phyloP scores from a whole-genome alignment of 2,888 invertebrate species.

The Callimorpha dominula region DNA sequence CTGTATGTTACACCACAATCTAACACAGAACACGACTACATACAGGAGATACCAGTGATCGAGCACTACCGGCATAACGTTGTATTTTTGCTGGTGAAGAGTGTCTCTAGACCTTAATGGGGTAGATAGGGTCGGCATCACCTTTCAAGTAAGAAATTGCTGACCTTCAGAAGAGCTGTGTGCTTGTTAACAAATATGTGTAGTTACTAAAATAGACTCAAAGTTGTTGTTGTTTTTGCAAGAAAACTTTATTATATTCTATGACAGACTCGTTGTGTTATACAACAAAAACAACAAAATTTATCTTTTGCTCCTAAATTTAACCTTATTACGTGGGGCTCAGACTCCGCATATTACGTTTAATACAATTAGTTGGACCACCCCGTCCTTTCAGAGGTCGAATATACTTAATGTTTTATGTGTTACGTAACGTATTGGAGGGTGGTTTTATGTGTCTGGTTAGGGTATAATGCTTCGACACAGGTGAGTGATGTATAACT shows the following conservation, averaged over 20 bases:
- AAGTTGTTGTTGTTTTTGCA: too few species aligned
- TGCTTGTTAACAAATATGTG: too few species aligned
- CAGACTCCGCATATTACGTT: background rate
- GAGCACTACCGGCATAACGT: background rate
- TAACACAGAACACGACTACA: too few species aligned
- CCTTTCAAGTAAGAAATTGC: background rate
- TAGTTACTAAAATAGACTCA: too few species aligned
- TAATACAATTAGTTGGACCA: conserved; percentile 22
- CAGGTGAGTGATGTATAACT: conserved; percentile 22
- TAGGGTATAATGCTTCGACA: conserved; percentile 16
- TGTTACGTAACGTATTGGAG: conserved; percentile 14
- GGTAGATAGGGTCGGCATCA: background rate
- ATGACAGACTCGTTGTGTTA: background rate
- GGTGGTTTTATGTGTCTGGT: conserved; percentile 32
- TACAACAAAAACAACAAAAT: conserved; percentile 3
- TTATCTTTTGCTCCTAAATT: conserved; percentile 11
- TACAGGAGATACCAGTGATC: background rate
- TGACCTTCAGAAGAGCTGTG: too few species aligned
- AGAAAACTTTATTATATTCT: too few species aligned
- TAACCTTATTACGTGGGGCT: conserved; percentile 12
- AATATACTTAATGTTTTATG: conserved; percentile 12
- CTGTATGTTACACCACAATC: too few species aligned
- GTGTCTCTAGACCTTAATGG: background rate
- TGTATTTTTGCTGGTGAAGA: background rate
- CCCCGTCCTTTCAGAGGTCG: conserved; percentile 25